Percentiles rank a stretch among this genome's conserved stretches.
These are phyloP conservation scores for Sigmodon hispidus DNA, from an alignment of 2,113 vertebrate species.

Conservation along the genomic window DNA sequence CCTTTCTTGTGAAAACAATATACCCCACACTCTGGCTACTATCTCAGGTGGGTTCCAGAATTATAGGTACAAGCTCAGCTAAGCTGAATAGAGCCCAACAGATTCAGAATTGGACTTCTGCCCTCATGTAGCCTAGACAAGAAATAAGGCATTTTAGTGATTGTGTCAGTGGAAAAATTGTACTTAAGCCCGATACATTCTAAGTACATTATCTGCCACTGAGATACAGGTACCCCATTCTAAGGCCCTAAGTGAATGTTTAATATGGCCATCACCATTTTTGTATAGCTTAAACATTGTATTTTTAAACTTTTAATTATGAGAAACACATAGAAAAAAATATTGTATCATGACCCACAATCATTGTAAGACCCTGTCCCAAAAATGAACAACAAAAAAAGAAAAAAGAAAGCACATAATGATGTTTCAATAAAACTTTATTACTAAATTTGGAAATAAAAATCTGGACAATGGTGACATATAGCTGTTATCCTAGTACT, in stretches of 20 bases:
- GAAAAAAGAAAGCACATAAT: neutral
- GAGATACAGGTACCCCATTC: neutral
- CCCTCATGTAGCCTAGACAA: neutral
- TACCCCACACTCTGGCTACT: too few relatives aligned
- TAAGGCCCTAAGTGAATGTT: neutral
- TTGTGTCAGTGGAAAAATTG: neutral
- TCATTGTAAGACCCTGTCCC: neutral
- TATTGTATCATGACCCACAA: neutral
- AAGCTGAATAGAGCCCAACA: neutral
- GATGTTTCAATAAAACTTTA: neutral
- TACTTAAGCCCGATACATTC: neutral
- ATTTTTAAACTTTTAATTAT: neutral
- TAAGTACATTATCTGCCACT: neutral
- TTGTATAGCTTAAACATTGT: neutral
- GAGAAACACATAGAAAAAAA: conserved; percentile 31
- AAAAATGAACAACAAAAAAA: neutral
- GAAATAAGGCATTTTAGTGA: neutral
- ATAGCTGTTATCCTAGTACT: neutral
- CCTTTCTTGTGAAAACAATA: neutral
- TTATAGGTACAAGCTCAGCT: neutral
- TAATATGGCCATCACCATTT: neutral
- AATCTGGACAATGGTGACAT: neutral
- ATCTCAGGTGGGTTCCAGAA: neutral
- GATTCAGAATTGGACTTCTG: neutral
- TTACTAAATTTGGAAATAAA: neutral